A percentile compares a stretch with the other conserved stretches of the same genome.
phyloP scores from a whole-genome alignment of 2,888 invertebrate species.

The Cynaeus angustus region DNA sequence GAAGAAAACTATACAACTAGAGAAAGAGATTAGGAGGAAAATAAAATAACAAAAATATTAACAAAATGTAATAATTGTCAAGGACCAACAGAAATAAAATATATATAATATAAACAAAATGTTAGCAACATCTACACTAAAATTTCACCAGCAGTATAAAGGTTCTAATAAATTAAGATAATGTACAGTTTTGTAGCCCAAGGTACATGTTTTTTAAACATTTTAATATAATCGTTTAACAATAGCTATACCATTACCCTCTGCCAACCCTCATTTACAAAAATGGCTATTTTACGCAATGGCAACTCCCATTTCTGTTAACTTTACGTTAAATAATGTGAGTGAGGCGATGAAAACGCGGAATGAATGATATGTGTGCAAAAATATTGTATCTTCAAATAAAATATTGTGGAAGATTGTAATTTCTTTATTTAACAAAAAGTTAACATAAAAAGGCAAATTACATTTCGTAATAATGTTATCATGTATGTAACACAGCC shows the following conservation, averaged over 20 bases:
- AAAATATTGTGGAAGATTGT: conserved; percentile 51
- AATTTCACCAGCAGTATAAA: conserved; percentile 63
- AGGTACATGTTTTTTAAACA: conserved; percentile 65
- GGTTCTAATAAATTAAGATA: conserved; percentile 65
- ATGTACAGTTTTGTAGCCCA: conserved; percentile 64
- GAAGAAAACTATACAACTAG: conserved; percentile 56
- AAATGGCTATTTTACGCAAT: conserved; percentile 58
- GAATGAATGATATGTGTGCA: conserved; percentile 49
- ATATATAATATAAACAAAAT: conserved; percentile 61
- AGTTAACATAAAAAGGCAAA: conserved; percentile 63
- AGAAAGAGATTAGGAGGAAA: conserved; percentile 33
- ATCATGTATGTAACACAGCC: conserved; percentile 66
- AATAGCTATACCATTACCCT: conserved; percentile 64
- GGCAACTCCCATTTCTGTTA: conserved; percentile 59
- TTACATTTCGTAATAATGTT: conserved; percentile 53
- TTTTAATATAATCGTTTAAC: conserved; percentile 61
- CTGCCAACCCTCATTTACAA: conserved; percentile 65
- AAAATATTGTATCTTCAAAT: conserved; percentile 43
- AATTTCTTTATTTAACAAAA: conserved; percentile 64
- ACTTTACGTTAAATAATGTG: conserved; percentile 61
- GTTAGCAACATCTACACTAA: conserved; percentile 63
- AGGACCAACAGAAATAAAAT: conserved; percentile 66
- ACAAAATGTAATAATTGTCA: conserved; percentile 62
- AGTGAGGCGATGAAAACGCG: conserved; percentile 14
- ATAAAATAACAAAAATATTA: conserved; percentile 64